Conservation (phyloP, 2,113 vertebrate species). For the Corythoichthys haematopterus region DNA sequence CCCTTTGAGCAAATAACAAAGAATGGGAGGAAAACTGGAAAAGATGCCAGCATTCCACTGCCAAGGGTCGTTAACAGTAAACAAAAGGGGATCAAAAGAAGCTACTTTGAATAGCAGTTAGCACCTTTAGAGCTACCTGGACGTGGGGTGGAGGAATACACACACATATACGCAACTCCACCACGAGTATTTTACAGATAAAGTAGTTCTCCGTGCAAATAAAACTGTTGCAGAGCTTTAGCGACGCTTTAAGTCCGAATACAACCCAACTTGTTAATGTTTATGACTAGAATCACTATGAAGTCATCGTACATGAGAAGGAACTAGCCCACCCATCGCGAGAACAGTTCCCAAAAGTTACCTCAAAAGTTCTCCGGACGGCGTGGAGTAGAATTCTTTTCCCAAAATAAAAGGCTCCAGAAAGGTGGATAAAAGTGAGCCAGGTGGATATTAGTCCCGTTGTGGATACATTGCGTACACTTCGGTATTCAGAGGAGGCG, state of each 20-base stretch:
- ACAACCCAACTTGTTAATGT: background rate
- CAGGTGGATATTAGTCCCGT: conserved; percentile 17
- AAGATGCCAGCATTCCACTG: conserved; percentile 7
- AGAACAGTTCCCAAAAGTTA: conserved; percentile 17
- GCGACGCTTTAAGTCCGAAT: background rate
- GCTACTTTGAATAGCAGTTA: conserved; percentile 31
- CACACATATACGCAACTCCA: background rate
- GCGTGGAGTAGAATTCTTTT: conserved; percentile 7
- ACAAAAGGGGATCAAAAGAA: conserved; percentile 41
- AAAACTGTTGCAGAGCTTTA: background rate
- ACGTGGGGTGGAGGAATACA: conserved; percentile 16
- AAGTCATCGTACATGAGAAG: background rate
- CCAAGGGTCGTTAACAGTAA: conserved; percentile 32
- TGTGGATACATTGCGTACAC: conserved; percentile 10
- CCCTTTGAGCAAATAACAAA: background rate
- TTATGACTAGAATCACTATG: background rate
- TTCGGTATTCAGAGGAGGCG: conserved; percentile 35
- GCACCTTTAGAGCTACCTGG: conserved; percentile 50
- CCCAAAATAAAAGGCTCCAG: background rate
- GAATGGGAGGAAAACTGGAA: conserved; percentile 11
- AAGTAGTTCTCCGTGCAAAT: background rate
- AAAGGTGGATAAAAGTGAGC: conserved; percentile 7
- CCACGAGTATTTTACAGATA: background rate
- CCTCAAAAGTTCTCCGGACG: conserved; percentile 8
- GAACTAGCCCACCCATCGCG: background rate